phyloP scores from a whole-genome alignment of 64 coral and sea anemone genomes.

The Pocillopora verrucosa region DNA sequence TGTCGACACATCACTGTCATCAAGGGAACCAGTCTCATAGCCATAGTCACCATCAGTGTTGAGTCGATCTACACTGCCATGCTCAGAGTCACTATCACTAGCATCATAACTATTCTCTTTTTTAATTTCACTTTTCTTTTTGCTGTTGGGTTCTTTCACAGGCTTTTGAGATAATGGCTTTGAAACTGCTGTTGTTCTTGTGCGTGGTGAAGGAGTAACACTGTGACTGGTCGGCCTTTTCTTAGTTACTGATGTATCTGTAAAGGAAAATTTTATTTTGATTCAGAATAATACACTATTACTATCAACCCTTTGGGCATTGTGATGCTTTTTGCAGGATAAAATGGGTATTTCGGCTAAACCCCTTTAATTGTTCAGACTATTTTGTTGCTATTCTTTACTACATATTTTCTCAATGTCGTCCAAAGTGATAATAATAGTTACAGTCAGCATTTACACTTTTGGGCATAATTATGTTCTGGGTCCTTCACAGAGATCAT shows the following conservation, averaged over 20 bases:
- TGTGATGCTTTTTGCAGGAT: neutral
- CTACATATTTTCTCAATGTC: too few species aligned
- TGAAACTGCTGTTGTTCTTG: neutral
- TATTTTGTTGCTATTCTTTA: too few species aligned
- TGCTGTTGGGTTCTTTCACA: neutral
- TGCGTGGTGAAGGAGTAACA: slow-evolving; percentile 1
- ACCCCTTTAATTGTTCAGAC: too few species aligned
- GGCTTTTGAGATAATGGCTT: slow-evolving; percentile 3
- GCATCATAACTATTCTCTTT: slow-evolving; percentile 93
- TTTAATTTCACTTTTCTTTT: slow-evolving; percentile 39
- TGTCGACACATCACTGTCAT: slow-evolving; percentile 80
- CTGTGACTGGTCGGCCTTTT: slow-evolving; percentile 2
- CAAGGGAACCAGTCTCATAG: slow-evolving; percentile 89
- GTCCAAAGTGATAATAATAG: too few species aligned
- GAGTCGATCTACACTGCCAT: slow-evolving; percentile 59
- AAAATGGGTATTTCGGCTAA: neutral
- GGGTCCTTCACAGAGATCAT: too few species aligned
- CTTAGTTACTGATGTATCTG: neutral
- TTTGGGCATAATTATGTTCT: too few species aligned
- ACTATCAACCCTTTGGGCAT: neutral
- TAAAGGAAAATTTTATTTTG: neutral
- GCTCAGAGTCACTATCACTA: slow-evolving; percentile 85
- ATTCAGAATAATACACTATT: neutral
- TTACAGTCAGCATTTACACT: too few species aligned
- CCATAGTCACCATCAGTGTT: slow-evolving; percentile 80